Conservation (phyloP, 2,797 vertebrate genomes). For the Zenarchopterus dispar region DNA sequence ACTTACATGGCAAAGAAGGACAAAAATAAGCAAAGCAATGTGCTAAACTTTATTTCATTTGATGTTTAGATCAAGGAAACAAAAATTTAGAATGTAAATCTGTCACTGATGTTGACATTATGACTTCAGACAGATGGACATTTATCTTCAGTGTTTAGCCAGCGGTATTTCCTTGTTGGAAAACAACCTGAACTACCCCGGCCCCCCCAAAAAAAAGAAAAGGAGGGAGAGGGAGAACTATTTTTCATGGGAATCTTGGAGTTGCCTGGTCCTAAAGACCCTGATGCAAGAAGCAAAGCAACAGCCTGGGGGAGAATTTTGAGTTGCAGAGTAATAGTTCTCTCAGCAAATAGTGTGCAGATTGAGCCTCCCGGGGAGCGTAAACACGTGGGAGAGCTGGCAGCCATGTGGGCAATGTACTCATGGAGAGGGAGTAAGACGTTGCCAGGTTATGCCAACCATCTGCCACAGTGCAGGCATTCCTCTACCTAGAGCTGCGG, state of each 20-base stretch:
- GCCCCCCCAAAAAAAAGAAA: background rate
- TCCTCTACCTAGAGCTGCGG: slow-evolving; percentile 69
- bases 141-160: slow-evolving; percentile 60
- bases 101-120: slow-evolving; percentile 15
- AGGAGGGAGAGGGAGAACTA: slow-evolving; percentile 9
- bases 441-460: slow-evolving; percentile 65
- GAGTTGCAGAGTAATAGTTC: slow-evolving; percentile 45
- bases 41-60: slow-evolving; percentile 11
- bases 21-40: slow-evolving; percentile 56
- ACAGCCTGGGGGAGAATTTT: slow-evolving; percentile 32
- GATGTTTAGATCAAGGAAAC: slow-evolving; percentile 22
- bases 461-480: slow-evolving; percentile 75
- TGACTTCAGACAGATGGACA: slow-evolving; percentile 57
- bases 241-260: slow-evolving; percentile 26
- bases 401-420: slow-evolving; percentile 66
- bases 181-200: no score
- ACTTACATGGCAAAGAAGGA: slow-evolving; percentile 60
- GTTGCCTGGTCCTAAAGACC: slow-evolving; percentile 3
- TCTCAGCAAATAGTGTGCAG: slow-evolving; percentile 55
- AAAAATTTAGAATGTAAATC: slow-evolving; percentile 1
- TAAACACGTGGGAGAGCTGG: slow-evolving; percentile 69
- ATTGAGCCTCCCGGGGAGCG: slow-evolving; percentile 59
- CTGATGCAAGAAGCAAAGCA: slow-evolving; percentile 39
- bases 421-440: slow-evolving; percentile 42
- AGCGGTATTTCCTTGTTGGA: slow-evolving; percentile 71